Conservation (phyloP, 2,888 invertebrate genomes). For the Andrena marginata region DNA sequence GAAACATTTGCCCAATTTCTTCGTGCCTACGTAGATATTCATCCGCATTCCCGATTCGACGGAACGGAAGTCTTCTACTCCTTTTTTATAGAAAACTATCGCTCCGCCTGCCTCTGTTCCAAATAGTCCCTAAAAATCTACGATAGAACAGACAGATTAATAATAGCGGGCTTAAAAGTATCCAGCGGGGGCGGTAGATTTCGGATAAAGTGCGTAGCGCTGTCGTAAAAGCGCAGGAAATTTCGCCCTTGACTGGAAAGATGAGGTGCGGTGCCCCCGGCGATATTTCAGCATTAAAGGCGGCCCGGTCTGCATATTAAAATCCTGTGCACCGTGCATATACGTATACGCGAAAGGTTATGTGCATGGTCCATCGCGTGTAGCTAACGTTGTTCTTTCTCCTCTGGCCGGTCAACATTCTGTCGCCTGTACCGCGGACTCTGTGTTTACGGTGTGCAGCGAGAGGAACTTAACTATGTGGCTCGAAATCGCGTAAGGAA, state of each 20-base stretch:
- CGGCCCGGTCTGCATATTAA: constrained; percentile 73
- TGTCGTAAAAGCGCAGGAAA: constrained; percentile 46
- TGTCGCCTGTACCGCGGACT: constrained; percentile 18
- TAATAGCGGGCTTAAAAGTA: neutral
- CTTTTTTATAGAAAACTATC: no score
- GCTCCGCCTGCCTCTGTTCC: no score
- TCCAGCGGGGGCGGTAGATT: constrained; percentile 40
- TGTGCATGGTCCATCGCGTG: constrained; percentile 51
- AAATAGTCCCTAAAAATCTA: no score
- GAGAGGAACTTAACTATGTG: no score
- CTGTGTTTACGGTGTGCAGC: constrained; percentile 27
- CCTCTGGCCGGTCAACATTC: constrained; percentile 27
- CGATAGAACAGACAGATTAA: no score
- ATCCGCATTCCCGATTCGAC: neutral
- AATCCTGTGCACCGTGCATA: constrained; percentile 64
- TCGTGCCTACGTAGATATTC: constrained; percentile 6
- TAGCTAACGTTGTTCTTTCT: constrained; percentile 26
- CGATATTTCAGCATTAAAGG: constrained; percentile 76
- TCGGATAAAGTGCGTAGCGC: constrained; percentile 26
- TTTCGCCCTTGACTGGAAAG: constrained; percentile 48
- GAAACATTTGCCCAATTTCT: constrained; percentile 35
- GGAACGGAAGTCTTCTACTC: neutral
- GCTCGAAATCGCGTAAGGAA: no score
- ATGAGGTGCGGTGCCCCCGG: constrained; percentile 60
- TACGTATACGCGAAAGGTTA: constrained; percentile 65